These are phyloP conservation scores for Eutolmus rufibarbis DNA, from an alignment of 2,888 invertebrate genomes.

Conservation along the genomic window DNA sequence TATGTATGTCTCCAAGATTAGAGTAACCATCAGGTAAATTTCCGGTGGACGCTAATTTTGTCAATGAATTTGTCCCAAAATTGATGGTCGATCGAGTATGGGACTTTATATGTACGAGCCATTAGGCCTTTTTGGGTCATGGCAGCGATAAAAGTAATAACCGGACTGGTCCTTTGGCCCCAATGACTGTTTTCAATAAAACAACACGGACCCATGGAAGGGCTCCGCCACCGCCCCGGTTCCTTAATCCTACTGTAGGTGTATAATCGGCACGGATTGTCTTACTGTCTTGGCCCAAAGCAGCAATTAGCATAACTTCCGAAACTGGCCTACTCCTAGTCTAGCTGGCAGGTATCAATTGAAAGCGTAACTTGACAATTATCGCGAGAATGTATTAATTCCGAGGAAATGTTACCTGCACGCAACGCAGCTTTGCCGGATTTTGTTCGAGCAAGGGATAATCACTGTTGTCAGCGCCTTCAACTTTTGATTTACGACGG, in stretches of 20 bases:
- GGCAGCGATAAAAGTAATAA: not conserved
- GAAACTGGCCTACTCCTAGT: not conserved
- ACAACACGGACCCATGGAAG: not conserved
- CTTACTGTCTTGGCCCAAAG: not conserved
- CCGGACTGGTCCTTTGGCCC: not conserved
- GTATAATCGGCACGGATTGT: not conserved
- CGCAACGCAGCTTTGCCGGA: not conserved
- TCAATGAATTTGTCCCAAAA: not conserved
- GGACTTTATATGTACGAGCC: not conserved
- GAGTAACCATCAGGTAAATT: not conserved
- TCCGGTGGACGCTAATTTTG: not conserved
- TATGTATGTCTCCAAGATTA: not conserved
- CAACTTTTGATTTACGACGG: not conserved
- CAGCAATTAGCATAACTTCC: not conserved
- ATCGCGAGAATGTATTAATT: not conserved
- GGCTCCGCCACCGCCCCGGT: not conserved
- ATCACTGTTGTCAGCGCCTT: not conserved
- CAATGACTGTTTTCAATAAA: not conserved
- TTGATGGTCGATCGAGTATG: not conserved
- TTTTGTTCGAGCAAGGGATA: not conserved
- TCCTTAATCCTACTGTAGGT: not conserved
- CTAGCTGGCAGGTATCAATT: not conserved
- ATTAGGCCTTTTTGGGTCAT: not conserved
- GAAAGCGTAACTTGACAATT: conserved; percentile 10
- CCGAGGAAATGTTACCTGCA: not conserved